Evolutionary conservation across 64 coral and sea anemone species (phyloP).

Genomic region (Acropora tenuis): DNA sequence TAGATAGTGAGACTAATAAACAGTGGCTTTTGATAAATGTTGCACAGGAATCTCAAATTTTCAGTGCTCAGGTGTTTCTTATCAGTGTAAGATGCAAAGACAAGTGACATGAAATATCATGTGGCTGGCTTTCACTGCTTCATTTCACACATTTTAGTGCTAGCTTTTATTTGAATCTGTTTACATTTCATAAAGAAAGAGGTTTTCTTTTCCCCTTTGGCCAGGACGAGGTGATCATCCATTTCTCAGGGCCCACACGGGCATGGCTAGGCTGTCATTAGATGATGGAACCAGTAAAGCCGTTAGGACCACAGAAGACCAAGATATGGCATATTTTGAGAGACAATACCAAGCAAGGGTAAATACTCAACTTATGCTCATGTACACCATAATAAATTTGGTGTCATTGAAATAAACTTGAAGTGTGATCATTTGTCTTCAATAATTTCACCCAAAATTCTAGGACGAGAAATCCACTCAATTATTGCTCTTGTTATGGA

Average conservation of each 20-base stretch:
- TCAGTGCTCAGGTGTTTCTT: not conserved
- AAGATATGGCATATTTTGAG: conserved; percentile 98
- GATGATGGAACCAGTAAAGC: conserved; percentile 48
- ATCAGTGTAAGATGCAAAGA: not conserved
- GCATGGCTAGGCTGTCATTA: conserved; percentile 79
- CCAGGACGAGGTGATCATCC: conserved; percentile 91
- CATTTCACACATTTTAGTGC: not conserved
- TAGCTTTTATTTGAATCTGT: not conserved
- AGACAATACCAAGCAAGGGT: conserved; percentile 95
- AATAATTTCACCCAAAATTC: not conserved
- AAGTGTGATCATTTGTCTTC: not conserved
- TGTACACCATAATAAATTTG: no score
- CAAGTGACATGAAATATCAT: not conserved
- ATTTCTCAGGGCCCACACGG: conserved; percentile 82
- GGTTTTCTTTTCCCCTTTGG: not conserved
- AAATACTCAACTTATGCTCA: no score
- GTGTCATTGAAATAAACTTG: no score
- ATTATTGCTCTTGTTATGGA: no score
- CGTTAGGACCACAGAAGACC: conserved; percentile 71
- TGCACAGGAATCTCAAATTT: not conserved
- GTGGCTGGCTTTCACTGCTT: not conserved
- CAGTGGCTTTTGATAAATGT: not conserved
- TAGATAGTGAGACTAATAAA: no score
- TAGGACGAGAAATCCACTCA: no score
- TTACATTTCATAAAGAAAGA: not conserved